phyloP scores from a whole-genome alignment of 1,140 invertebrate species.

The Papilio helenus region DNA sequence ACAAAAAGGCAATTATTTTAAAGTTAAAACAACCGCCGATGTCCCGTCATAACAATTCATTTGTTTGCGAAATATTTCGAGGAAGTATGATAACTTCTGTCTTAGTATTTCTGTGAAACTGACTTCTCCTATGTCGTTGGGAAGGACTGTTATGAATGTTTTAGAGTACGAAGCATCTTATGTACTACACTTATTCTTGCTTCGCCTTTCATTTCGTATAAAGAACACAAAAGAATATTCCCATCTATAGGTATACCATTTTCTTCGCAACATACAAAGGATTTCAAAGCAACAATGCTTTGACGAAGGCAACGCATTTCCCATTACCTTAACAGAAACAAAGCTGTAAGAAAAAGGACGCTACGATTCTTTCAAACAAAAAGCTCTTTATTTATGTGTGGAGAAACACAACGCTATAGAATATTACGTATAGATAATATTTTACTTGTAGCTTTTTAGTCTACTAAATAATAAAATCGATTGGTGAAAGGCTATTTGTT shows the following conservation, averaged over 20 bases:
- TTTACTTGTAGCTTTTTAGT: neutral
- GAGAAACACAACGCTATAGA: neutral
- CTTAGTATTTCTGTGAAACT: neutral
- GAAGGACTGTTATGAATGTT: no score
- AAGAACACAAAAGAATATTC: conserved; percentile 3
- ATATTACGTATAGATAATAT: neutral
- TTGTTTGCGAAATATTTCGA: neutral
- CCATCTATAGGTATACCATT: neutral
- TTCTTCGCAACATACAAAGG: neutral
- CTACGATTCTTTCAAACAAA: neutral
- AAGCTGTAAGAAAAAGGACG: neutral
- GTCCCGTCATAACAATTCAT: neutral
- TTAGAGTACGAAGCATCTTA: neutral
- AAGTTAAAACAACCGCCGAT: neutral
- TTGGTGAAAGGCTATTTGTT: no score
- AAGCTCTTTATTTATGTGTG: neutral
- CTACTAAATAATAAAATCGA: no score
- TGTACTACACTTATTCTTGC: neutral
- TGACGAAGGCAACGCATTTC: neutral
- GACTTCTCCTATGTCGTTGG: neutral
- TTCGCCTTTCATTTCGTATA: neutral
- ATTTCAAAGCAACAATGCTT: conserved; percentile 23
- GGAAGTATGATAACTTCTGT: neutral
- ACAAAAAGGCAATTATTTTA: neutral
- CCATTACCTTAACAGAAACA: conserved; percentile 1